Evolutionary conservation across 35 echinoderm and acorn worm genomes (phyloP).

Genomic region (Heliocidaris erythrogramma): DNA sequence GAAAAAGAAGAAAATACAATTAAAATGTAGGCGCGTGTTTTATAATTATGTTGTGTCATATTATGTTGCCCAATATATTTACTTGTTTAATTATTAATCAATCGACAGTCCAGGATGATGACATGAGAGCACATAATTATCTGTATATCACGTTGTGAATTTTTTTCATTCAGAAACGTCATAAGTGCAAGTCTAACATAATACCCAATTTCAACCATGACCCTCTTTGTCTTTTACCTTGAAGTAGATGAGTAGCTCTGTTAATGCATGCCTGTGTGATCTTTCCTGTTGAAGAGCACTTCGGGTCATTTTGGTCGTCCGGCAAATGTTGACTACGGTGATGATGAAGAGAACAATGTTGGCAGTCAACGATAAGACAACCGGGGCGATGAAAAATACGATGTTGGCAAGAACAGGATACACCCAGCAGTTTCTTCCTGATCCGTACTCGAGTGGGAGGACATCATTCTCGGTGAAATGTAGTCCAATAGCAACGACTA

Average conservation of each 20-base stretch:
- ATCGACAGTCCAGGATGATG: too few species aligned
- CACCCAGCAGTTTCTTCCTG: conserved; percentile 28
- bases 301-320: not conserved
- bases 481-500: not conserved
- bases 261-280: not conserved
- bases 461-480: conserved; percentile 22
- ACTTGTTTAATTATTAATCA: too few species aligned
- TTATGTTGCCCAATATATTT: too few species aligned
- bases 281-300: not conserved
- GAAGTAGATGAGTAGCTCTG: not conserved
- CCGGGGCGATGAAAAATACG: not conserved
- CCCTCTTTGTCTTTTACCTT: not conserved
- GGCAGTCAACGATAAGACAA: not conserved
- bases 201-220: too few species aligned
- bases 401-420: conserved; percentile 24
- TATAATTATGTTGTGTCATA: too few species aligned
- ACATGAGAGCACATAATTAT: too few species aligned
- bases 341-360: conserved; percentile 4
- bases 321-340: not conserved
- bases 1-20: not conserved
- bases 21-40: not conserved
- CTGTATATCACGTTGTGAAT: too few species aligned
- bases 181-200: too few species aligned
- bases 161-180: too few species aligned
- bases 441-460: conserved; percentile 1